A percentile compares a stretch with the other conserved stretches of the same genome.
phyloP scores from a whole-genome alignment of 2,888 invertebrate genomes.

The Epinotia nisella region DNA sequence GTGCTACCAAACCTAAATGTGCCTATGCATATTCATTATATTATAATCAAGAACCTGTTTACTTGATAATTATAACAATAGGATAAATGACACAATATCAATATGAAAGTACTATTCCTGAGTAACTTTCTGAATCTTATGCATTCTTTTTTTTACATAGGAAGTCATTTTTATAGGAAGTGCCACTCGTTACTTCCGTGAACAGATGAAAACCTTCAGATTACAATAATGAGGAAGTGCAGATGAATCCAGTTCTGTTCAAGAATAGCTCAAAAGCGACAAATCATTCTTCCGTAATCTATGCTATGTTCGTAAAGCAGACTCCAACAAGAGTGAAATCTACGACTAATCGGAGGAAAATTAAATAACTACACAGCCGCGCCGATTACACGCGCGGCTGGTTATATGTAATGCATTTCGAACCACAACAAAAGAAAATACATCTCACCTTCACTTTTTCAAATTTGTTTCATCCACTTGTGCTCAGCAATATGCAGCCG shows the following conservation, averaged over 20 bases:
- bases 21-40: no score
- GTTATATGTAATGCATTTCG: constrained; percentile 45
- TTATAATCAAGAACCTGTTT: no score
- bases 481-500: constrained; percentile 25
- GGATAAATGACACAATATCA: neutral
- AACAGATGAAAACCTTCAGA: constrained; percentile 10
- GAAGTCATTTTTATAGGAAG: neutral
- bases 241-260: constrained; percentile 7
- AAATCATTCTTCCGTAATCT: constrained; percentile 21
- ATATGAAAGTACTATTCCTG: neutral
- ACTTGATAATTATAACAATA: no score
- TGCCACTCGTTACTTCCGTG: constrained; percentile 19
- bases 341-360: constrained; percentile 36
- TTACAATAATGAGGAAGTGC: constrained; percentile 11
- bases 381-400: constrained; percentile 49
- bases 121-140: neutral
- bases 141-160: neutral
- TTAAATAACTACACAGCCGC: constrained; percentile 44
- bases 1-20: no score
- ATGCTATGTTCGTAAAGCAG: constrained; percentile 34
- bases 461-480: constrained; percentile 73
- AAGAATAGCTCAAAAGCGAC: constrained; percentile 18
- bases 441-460: constrained; percentile 66
- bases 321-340: constrained; percentile 50
- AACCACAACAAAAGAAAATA: constrained; percentile 66